Conservation (phyloP, 2,888 invertebrate species). For the Callyntrura sp. region DNA sequence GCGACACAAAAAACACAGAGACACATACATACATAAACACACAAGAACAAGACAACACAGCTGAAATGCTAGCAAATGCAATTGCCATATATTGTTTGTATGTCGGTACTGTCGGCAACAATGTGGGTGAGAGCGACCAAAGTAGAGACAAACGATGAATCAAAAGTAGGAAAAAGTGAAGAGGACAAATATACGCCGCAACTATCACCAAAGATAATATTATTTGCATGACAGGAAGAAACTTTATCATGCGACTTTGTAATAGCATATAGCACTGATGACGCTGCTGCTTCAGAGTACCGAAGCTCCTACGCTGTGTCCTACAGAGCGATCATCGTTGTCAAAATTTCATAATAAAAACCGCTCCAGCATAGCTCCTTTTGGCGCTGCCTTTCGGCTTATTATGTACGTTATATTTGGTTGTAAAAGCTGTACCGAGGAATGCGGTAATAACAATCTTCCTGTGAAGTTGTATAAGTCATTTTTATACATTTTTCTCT, state of each 20-base stretch:
- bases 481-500: neutral
- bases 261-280: neutral
- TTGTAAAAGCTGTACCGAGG: neutral
- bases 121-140: slow-evolving; percentile 1
- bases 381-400: neutral
- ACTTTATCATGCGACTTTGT: neutral
- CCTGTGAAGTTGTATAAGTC: neutral
- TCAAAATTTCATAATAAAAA: slow-evolving; percentile 55
- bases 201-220: slow-evolving; percentile 26
- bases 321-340: slow-evolving; percentile 18
- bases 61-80: neutral
- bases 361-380: neutral
- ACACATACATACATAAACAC: neutral
- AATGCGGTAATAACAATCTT: neutral
- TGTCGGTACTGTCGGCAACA: slow-evolving; percentile 20
- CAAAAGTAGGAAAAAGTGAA: slow-evolving; percentile 39
- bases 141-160: slow-evolving; percentile 43
- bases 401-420: neutral
- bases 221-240: neutral
- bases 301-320: neutral
- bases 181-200: neutral
- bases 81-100: neutral
- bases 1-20: slow-evolving; percentile 60
- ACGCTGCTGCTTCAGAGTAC: neutral
- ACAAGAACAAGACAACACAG: neutral